Evolutionary conservation across 1,140 invertebrate species (phyloP).

Genomic region (Sitobion miscanthi): DNA sequence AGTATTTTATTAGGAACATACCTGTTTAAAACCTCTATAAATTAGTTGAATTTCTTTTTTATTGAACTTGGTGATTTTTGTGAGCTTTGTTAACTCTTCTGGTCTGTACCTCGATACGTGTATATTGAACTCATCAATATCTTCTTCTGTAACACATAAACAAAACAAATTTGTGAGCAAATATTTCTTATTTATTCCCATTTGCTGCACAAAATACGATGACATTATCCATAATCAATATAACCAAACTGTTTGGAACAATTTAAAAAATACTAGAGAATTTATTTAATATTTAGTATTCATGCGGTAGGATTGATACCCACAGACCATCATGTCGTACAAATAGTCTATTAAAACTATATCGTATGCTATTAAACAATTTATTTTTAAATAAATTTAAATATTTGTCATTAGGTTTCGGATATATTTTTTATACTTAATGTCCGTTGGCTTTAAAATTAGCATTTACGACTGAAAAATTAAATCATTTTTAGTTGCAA

Average conservation of each 20-base stretch:
- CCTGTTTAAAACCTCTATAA: slow-evolving; percentile 92
- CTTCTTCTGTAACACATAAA: slow-evolving; percentile 70
- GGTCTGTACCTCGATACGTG: slow-evolving; percentile 76
- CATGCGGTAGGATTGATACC: not conserved
- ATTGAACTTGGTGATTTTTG: slow-evolving; percentile 83
- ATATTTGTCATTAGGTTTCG: not conserved
- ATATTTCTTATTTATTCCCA: not conserved
- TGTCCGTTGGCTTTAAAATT: not conserved
- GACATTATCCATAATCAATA: not conserved
- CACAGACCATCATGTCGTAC: not conserved
- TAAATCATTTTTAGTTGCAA: not conserved
- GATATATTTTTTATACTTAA: not conserved
- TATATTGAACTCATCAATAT: slow-evolving; percentile 74
- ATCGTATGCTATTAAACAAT: not conserved
- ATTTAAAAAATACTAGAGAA: not conserved
- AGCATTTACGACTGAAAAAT: not conserved
- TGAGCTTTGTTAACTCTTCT: slow-evolving; percentile 81
- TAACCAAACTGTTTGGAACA: not conserved
- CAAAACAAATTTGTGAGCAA: not conserved
- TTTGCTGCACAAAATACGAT: not conserved
- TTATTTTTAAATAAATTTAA: not conserved
- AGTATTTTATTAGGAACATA: slow-evolving; percentile 60
- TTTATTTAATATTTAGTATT: not conserved
- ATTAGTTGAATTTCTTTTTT: slow-evolving; percentile 91
- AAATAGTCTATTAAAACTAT: not conserved